Percentiles rank a stretch among this genome's conserved stretches.
phyloP scores from a whole-genome alignment of 2,888 invertebrate species.

The Odontomyia ornata region DNA sequence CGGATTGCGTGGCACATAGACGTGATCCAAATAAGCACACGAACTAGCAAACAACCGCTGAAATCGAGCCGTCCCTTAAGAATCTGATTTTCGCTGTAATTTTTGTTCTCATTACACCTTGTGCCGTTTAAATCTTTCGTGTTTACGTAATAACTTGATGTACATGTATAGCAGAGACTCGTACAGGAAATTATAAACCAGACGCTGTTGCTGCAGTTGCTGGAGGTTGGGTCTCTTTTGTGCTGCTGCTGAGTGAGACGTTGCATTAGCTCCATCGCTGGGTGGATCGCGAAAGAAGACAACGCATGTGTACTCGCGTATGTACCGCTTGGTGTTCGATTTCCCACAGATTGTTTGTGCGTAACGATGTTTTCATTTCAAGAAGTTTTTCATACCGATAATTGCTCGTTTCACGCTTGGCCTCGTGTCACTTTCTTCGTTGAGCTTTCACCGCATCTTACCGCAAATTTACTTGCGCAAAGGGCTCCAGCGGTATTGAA shows the following conservation, averaged over 20 bases:
- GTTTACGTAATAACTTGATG: conserved; percentile 9
- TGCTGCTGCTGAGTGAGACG: too few relatives aligned
- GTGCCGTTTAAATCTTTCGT: too few relatives aligned
- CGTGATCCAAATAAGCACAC: not conserved
- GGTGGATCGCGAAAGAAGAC: not conserved
- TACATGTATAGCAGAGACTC: not conserved
- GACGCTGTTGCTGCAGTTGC: too few relatives aligned
- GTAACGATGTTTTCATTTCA: not conserved
- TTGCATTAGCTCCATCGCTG: too few relatives aligned
- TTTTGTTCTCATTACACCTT: too few relatives aligned
- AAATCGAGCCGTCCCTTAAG: too few relatives aligned
- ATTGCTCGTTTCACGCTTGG: conserved; percentile 29
- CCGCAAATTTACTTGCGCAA: too few relatives aligned
- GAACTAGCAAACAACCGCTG: not conserved
- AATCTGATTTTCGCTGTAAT: too few relatives aligned
- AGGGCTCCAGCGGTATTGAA: too few relatives aligned
- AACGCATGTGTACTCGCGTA: not conserved
- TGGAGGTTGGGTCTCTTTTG: too few relatives aligned
- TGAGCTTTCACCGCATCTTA: conserved; percentile 28
- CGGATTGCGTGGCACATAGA: not conserved
- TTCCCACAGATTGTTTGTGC: conserved; percentile 25
- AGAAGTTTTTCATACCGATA: not conserved
- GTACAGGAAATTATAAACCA: too few relatives aligned
- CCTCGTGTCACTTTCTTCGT: conserved; percentile 21
- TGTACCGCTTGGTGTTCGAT: not conserved